Conservation (phyloP, 2,888 invertebrate species). For the Cerceris ruficornis region DNA sequence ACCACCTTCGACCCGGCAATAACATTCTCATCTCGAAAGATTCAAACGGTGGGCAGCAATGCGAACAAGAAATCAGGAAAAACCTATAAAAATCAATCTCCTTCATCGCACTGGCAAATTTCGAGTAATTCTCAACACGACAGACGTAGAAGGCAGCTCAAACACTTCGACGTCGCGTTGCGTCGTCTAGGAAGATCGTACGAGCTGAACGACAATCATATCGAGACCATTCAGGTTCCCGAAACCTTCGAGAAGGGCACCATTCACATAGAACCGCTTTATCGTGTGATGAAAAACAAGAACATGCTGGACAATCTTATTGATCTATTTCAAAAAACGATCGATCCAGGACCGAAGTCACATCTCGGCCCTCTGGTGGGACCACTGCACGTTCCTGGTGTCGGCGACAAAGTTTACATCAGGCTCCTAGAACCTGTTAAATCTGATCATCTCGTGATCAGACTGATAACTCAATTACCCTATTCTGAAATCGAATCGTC, state of each 20-base stretch:
- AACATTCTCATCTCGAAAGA: neutral
- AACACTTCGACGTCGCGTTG: neutral
- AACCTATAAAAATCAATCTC: neutral
- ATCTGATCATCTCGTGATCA: constrained; percentile 64
- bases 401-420: constrained; percentile 69
- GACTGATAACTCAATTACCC: constrained; percentile 55
- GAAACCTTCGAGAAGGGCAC: constrained; percentile 28
- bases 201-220: constrained; percentile 45
- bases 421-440: constrained; percentile 61
- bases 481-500: constrained; percentile 21
- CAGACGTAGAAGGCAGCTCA: constrained; percentile 35
- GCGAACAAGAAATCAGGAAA: neutral
- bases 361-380: constrained; percentile 66
- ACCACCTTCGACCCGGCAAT: constrained; percentile 1
- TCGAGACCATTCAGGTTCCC: constrained; percentile 39
- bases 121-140: neutral
- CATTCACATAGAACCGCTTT: constrained; percentile 58
- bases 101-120: neutral
- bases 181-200: constrained; percentile 34
- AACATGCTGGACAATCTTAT: constrained; percentile 63
- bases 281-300: constrained; percentile 40
- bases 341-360: constrained; percentile 52
- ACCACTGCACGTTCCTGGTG: constrained; percentile 69
- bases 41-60: neutral
- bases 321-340: constrained; percentile 42